These are phyloP conservation scores for Berghia stephanieae DNA, from an alignment of 1,140 invertebrate genomes.

Conservation along the genomic window DNA sequence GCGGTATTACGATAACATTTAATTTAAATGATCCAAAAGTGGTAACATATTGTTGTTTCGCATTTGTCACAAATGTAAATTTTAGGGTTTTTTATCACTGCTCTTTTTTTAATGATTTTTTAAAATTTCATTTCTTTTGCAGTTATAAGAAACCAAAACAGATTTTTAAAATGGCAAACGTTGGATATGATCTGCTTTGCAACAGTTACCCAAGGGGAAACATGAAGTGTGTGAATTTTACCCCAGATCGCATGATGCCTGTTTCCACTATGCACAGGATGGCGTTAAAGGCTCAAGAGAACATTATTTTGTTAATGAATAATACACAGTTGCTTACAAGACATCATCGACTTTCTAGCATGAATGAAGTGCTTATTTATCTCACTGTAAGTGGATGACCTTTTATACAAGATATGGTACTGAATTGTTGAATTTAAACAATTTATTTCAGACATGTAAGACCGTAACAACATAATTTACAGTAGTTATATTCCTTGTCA, in stretches of 20 bases:
- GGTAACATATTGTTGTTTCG: too few relatives aligned
- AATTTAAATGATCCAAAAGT: too few relatives aligned
- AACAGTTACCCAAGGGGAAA: constrained; percentile 20
- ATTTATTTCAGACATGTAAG: background rate
- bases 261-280: constrained; percentile 56
- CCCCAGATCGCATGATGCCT: constrained; percentile 48
- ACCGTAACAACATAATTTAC: too few relatives aligned
- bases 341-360: constrained; percentile 45
- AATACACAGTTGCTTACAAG: constrained; percentile 51
- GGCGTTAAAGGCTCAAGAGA: constrained; percentile 51
- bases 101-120: too few relatives aligned
- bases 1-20: too few relatives aligned
- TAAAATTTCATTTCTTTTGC: too few relatives aligned
- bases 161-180: too few relatives aligned
- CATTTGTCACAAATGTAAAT: too few relatives aligned
- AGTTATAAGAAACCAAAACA: too few relatives aligned
- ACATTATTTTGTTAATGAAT: constrained; percentile 59
- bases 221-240: constrained; percentile 27
- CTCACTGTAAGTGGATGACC: constrained; percentile 1
- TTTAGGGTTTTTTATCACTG: too few relatives aligned
- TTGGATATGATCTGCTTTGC: constrained; percentile 43
- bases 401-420: background rate
- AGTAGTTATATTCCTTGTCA: too few relatives aligned
- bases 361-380: constrained; percentile 47
- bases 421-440: background rate